Base-by-base conservation (phyloP, 2,888 invertebrate genomes). In the Elysia crispata region DNA sequence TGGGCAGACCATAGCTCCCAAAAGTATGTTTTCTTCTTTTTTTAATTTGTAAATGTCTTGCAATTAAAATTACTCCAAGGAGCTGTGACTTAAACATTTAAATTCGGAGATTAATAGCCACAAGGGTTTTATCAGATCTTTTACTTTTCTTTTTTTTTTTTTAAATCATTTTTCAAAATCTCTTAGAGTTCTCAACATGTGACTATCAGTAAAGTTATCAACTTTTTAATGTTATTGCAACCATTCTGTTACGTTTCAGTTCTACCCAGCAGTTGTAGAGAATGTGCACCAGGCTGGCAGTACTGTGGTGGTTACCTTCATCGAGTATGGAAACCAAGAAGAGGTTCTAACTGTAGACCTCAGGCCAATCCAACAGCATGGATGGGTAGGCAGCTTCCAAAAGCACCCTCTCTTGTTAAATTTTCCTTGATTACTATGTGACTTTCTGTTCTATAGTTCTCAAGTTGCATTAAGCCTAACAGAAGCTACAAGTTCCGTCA, bases 321-420 rank as follows among this genome's bases (percentile, higher is more conserved):
- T 95, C 88, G 97, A 96, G 76, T 97, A 97, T 91, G 96, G 96
- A 66, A 97, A 97, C 92, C 95, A 95, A 85, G 97, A 97, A 91
- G 97, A 97, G 93, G 96, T 97, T 28, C 93, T 96, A 30, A 95
- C 96, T 91, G 93, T 94, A 20, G 97, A 97, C 92, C 96, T 97
- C 90, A 94, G 96, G 91, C 96, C 96, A 0, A 31, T 86, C 25
- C 83, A 84, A 20, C 83, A 83, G 25, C 77, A 82, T 25, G 67
- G 74, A 31, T 83, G 83, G 83, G 81, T 83, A 31, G 20, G 77
- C 33, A 18, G 33, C 50, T 54, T 15, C 30, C n/a, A n/a, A n/a
- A n/a, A n/a, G n/a, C n/a, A n/a, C n/a, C n/a, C n/a, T n/a, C n/a
- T n/a, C n/a, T n/a, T n/a, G n/a, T n/a, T n/a, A n/a, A n/a, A n/a